Base-by-base conservation (phyloP, 2,888 invertebrate species). In the Marasmarcha lunaedactyla region DNA sequence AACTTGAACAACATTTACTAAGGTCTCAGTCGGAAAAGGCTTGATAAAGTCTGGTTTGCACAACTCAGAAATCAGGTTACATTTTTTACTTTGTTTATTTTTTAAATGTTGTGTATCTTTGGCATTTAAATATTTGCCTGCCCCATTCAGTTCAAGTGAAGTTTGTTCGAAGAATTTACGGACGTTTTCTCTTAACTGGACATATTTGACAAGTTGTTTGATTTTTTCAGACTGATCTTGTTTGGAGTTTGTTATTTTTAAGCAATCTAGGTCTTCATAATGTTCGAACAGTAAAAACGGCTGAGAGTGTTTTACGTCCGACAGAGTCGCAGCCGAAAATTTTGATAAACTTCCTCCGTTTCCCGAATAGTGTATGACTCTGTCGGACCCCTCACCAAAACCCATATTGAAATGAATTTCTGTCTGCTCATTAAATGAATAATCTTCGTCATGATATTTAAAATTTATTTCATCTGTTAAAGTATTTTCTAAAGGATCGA, bases 1-100 rank as follows among this genome's bases (percentile, higher is more conserved):
- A 1, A 88, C 76, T 56, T 88, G 88, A 1, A 88, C 88, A 1
- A 88, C 86, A 57, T 88, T 86, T 1, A 88, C 86, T 5, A 84
- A 69, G 5, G 56, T 39, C 46, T 70, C 57, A 20, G 55, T 39
- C 55, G 74, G 61, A 52, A 72, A 43, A 1, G 89, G 89, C 30
- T 83, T 73, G 44, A 90, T 84, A 73, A 87, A 86, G 44, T 88
- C 87, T 35, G 86, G 66, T 36, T 85, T 83, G 44, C 85, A 84
- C 46, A 89, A 62, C 9, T 88, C 88, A 15, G 87, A 61, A 1
- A 52, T 54, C 40, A 55, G 55, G 34, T 42, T 42, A 20, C 37
- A 15, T 38, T 45, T 38, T 11, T 33, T 44, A 43, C 20, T 39
- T 27, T 51, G 42, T 11, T 30, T n/a, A 30, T 30, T 11, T 7